Percentiles rank a stretch among this genome's conserved stretches.
Conservation (phyloP, 1,140 invertebrate species). For the Venustaconcha ellipsiformis region DNA sequence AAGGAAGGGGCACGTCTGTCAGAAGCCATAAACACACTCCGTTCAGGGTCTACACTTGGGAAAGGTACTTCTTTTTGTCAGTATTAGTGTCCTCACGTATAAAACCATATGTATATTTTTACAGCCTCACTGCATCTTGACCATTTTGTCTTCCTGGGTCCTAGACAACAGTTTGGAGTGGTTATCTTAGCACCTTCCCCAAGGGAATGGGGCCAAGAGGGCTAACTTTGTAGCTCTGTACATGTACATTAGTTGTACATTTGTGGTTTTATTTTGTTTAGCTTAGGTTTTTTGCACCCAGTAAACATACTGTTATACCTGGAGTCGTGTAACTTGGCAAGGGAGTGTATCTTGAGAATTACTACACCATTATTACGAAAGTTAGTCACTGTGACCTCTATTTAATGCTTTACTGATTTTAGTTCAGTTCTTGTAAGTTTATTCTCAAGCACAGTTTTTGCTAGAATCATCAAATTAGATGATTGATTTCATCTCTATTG, state of each 20-base stretch:
- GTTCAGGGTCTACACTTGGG: conserved; percentile 72
- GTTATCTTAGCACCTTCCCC: not conserved
- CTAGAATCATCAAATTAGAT: no score
- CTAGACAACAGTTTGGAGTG: no score
- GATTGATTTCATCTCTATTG: no score
- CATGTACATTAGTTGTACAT: not conserved
- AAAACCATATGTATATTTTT: not conserved
- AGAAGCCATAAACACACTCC: conserved; percentile 83
- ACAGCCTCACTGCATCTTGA: no score
- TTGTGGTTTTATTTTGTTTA: no score
- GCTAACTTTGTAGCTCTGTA: not conserved
- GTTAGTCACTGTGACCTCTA: no score
- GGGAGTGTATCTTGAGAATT: not conserved
- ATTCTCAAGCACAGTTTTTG: no score
- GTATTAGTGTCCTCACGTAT: conserved; percentile 3
- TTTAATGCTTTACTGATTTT: no score
- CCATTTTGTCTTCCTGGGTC: no score
- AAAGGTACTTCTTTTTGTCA: conserved; percentile 37
- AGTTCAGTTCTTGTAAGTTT: no score
- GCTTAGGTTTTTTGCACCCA: not conserved
- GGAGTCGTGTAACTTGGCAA: no score
- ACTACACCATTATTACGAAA: not conserved
- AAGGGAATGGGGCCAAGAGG: no score
- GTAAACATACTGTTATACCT: not conserved
- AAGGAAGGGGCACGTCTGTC: conserved; percentile 85